Evolutionary conservation across 2,888 invertebrate genomes (phyloP).

Genomic region (Coremacera marginata): DNA sequence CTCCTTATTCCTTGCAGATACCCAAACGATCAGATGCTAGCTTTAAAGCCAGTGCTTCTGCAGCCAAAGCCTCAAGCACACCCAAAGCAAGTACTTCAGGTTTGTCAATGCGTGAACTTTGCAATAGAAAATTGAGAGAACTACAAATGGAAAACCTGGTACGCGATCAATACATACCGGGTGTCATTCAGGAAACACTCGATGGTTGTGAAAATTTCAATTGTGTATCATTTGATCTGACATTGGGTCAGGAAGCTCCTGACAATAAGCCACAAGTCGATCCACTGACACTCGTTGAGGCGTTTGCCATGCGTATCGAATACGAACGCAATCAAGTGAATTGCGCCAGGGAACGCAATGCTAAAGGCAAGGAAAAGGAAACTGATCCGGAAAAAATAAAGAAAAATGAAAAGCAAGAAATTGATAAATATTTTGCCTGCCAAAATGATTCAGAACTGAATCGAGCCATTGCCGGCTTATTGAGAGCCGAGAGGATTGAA

Average conservation of each 20-base stretch:
- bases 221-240: constrained; percentile 47
- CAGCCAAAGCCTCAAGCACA: too few species aligned
- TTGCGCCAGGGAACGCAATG: neutral
- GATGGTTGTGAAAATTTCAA: constrained; percentile 56
- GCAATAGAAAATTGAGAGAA: constrained; percentile 21
- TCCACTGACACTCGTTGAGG: constrained; percentile 60
- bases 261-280: constrained; percentile 47
- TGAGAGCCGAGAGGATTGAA: constrained; percentile 41
- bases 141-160: constrained; percentile 50
- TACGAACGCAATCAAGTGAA: constrained; percentile 48
- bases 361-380: neutral
- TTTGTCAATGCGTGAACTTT: neutral
- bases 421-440: constrained; percentile 49
- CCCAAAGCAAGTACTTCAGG: neutral
- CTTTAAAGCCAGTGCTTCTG: too few species aligned
- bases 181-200: constrained; percentile 55
- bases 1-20: too few species aligned
- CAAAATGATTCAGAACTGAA: constrained; percentile 53
- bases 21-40: too few species aligned
- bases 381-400: neutral
- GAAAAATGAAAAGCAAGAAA: constrained; percentile 16
- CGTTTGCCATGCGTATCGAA: constrained; percentile 55
- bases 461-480: constrained; percentile 44
- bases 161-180: constrained; percentile 53
- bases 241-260: constrained; percentile 46